Evolutionary conservation across 2,113 vertebrate genomes (phyloP).

Genomic region (Pseudorasbora parva): DNA sequence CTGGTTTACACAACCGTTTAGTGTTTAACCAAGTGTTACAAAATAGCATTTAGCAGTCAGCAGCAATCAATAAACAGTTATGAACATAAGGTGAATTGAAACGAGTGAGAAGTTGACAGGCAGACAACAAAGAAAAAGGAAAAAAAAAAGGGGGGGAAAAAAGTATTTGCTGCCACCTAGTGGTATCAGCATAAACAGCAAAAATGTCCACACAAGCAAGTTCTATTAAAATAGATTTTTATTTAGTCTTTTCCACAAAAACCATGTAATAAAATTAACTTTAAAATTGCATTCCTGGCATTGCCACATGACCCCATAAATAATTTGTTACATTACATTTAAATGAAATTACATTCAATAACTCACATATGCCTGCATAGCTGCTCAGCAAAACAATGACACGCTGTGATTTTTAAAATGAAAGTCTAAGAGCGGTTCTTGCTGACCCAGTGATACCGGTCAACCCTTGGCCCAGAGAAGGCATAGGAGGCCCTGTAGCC

Average conservation of each 20-base stretch:
- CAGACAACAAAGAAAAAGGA: too few relatives aligned
- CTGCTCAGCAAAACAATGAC: constrained; percentile 20
- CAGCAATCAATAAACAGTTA: too few relatives aligned
- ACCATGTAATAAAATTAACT: constrained; percentile 15
- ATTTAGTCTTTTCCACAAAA: constrained; percentile 39
- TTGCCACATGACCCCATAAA: constrained; percentile 27
- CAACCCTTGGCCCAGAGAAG: constrained; percentile 77
- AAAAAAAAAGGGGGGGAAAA: too few relatives aligned
- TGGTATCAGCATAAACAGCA: not conserved
- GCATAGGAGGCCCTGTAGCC: constrained; percentile 64
- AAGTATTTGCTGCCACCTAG: constrained; percentile 24
- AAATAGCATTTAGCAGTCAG: too few relatives aligned
- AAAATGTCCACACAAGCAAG: not conserved
- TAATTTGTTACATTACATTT: constrained; percentile 45
- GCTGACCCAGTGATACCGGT: constrained; percentile 95
- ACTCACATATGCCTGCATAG: constrained; percentile 1
- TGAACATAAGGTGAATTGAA: too few relatives aligned
- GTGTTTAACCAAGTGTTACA: too few relatives aligned
- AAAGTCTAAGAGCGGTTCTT: constrained; percentile 71
- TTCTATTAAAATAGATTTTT: constrained; percentile 44
- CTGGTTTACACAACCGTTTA: too few relatives aligned
- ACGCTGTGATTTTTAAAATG: not conserved
- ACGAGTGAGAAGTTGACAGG: too few relatives aligned
- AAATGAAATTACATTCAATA: constrained; percentile 7
- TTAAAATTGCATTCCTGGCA: constrained; percentile 29